Evolutionary conservation across 2,113 vertebrate species (phyloP), one percentile per base, ranked within the genome.

Genomic region (Chrysochloris asiatica): DNA sequence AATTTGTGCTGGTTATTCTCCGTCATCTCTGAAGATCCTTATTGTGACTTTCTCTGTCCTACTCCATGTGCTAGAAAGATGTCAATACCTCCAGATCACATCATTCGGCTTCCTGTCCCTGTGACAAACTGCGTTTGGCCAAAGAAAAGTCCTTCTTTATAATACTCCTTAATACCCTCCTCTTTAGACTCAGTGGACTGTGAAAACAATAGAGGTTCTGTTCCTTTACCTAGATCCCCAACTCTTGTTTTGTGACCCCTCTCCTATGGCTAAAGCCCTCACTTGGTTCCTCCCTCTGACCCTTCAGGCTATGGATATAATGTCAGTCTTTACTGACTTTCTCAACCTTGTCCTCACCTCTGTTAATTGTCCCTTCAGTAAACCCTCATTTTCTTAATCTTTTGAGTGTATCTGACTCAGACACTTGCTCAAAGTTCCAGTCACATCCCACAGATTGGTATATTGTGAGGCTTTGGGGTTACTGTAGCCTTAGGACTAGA

Each of bases 331-430:
- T 54, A 73, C 6, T 3, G 38, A 73, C 85, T 61, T 36, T 19
- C 9, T 28, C 4, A 48, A 36, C 9, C 38, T 79, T 89, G 0
- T 33, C 7, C 2, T 84, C 19, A 33, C 3, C 30, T 67, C 61
- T 82, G 26, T 82, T 45, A 77, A 67, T 10, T 48, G 36, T 88
- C 47, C n/a, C 12, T 85, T 85, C 36, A 63, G 21, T 61, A 77
- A 85, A 79, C 3, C 0, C 33, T 82, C 48, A 69, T 84, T 59
- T n/a, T 8, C 38, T 56, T 81, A 47, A 67, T 84, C 75, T 17
- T 17, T 82, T 72, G n/a, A 47, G 9, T 26, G 1, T n/a, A n/a
- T n/a, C n/a, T n/a, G n/a, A n/a, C n/a, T n/a, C n/a, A n/a, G n/a
- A n/a, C 50, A 19, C 21, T 1, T 84, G 8, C 13, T 84, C 36